These are phyloP conservation scores for Clarias gariepinus DNA, from an alignment of 2,113 vertebrate genomes.

Conservation along the genomic window DNA sequence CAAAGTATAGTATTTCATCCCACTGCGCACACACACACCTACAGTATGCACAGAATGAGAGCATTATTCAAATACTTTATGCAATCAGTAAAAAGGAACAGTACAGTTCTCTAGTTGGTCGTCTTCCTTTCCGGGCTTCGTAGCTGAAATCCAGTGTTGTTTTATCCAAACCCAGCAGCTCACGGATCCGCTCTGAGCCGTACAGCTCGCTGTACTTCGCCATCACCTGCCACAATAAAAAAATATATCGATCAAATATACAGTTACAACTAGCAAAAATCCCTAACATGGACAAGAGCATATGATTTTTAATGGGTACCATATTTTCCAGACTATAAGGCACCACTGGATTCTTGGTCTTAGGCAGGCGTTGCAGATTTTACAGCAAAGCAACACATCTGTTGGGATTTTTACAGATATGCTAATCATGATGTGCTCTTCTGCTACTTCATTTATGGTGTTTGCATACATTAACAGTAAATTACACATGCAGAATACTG, in stretches of 20 bases:
- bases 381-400: not conserved
- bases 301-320: not conserved
- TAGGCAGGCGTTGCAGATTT: not conserved
- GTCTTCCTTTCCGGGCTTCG: conserved; percentile 80
- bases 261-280: not conserved
- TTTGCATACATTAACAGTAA: not conserved
- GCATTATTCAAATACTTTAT: not conserved
- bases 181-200: conserved; percentile 86
- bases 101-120: conserved; percentile 80
- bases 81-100: conserved; percentile 64
- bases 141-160: conserved; percentile 88
- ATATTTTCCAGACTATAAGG: not conserved
- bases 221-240: conserved; percentile 80
- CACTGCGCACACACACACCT: not conserved
- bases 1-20: not conserved
- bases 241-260: not conserved
- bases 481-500: not conserved
- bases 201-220: conserved; percentile 94
- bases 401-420: not conserved
- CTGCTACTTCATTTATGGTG: not conserved
- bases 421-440: not conserved
- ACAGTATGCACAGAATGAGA: not conserved
- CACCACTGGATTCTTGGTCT: not conserved
- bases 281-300: not conserved
- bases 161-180: conserved; percentile 90